Percentiles rank a stretch among this genome's conserved stretches.
phyloP scores from a whole-genome alignment of 2,113 vertebrate species.

The Trachemys scripta region DNA sequence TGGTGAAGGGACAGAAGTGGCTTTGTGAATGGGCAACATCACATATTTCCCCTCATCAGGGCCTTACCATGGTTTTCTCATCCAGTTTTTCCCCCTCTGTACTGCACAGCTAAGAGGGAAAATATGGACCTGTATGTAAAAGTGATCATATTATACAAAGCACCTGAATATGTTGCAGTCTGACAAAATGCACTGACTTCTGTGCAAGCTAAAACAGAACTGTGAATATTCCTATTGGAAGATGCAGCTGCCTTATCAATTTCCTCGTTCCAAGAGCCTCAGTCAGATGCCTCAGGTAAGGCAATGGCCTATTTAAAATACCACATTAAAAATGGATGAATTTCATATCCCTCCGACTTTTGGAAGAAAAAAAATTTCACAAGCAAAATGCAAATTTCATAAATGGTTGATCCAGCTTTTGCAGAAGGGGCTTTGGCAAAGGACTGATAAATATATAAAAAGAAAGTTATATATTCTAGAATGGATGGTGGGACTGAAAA shows the following conservation, averaged over 20 bases:
- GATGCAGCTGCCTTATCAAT: neutral
- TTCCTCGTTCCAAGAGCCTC: conserved; percentile 15
- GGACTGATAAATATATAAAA: neutral
- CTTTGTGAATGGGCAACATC: neutral
- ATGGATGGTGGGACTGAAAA: neutral
- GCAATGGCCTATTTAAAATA: conserved; percentile 60
- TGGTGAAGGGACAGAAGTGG: neutral
- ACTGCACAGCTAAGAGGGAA: neutral
- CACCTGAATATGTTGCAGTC: neutral
- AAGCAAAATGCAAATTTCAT: conserved; percentile 50
- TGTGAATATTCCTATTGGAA: neutral
- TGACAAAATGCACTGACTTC: neutral
- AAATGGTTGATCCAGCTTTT: conserved; percentile 43
- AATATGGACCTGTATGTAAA: neutral
- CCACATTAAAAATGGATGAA: conserved; percentile 57
- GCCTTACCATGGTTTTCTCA: neutral
- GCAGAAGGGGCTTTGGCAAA: conserved; percentile 32
- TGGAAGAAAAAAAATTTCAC: conserved; percentile 38
- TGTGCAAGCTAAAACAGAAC: neutral
- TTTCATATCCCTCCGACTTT: conserved; percentile 30
- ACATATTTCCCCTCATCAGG: neutral
- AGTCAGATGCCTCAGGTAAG: conserved; percentile 55
- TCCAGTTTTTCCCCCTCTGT: neutral
- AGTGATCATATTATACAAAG: neutral
- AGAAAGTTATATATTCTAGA: neutral